phyloP scores from a whole-genome alignment of 53 echinoderm and acorn worm genomes.

The Paracentrotus lividus region DNA sequence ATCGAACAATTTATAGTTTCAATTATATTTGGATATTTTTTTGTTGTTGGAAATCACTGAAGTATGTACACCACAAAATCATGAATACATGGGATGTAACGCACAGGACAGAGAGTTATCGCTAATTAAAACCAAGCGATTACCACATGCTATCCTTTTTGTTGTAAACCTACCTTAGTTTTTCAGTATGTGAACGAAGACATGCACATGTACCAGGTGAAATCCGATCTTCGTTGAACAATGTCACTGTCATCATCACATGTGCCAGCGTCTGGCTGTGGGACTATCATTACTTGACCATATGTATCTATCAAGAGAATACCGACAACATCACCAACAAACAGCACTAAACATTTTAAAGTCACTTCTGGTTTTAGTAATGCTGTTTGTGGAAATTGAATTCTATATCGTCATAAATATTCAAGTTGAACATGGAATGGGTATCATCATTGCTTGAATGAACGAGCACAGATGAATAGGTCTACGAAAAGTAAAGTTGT shows the following conservation, averaged over 20 bases:
- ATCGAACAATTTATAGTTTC: too few species aligned
- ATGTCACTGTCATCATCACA: not conserved
- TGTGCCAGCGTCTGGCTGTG: not conserved
- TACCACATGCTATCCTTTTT: not conserved
- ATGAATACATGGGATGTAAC: not conserved
- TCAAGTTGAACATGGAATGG: too few species aligned
- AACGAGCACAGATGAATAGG: too few species aligned
- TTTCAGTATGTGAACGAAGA: not conserved
- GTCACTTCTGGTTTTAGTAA: too few species aligned
- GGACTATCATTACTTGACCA: not conserved
- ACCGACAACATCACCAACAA: not conserved
- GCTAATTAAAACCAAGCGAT: not conserved
- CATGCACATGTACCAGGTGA: not conserved
- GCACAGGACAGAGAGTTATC: not conserved
- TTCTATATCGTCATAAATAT: too few species aligned
- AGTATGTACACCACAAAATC: too few species aligned
- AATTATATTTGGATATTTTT: too few species aligned
- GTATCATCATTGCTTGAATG: too few species aligned
- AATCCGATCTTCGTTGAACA: not conserved
- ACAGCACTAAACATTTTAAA: not conserved
- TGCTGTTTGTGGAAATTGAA: too few species aligned
- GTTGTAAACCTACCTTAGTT: not conserved
- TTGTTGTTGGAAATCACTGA: too few species aligned
- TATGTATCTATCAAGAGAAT: not conserved
- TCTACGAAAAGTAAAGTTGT: too few species aligned